Base-by-base conservation (phyloP, 2,113 vertebrate species). In the Aleadryas rufinucha region DNA sequence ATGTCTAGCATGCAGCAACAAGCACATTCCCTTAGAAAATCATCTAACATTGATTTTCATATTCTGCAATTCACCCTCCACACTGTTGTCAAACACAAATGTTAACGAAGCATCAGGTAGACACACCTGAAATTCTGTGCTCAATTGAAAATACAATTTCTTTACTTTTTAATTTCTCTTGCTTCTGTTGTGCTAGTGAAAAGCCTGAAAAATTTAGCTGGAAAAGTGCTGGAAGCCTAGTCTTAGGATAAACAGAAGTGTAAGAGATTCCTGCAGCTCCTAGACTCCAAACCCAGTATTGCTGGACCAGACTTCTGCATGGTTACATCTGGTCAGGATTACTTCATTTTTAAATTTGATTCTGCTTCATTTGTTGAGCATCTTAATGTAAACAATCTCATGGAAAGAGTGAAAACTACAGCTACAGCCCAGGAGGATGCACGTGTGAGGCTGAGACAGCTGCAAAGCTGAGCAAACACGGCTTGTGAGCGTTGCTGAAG, bases 81-180 rank as follows among this genome's bases (percentile, higher is more conserved):
- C 8, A 6, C 18, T 50, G 19, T 8, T 89, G 81, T 47, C 81
- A 63, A 89, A 50, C 3, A 8, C 39, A n/a, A 71, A 7, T 7
- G 6, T n/a, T 60, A 76, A 75, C 15, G n/a, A 84, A 76, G 30
- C 5, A 44, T 23, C 31, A 56, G 30, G 30, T 9, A 84, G 69
- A 47, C 5, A 10, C 12, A 61, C 56, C 21, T 33, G 18, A 84
- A 89, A 45, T 41, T 17, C 23, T 52, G 6, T 6, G 10, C 35
- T 82, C 10, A 50, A 21, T 0, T n/a, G 20, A 57, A 88, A 88
- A 59, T 7, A 7, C 0, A 2, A 8, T 3, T 27, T 15, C 2
- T 44, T 47, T 21, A 8, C 31, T n/a, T 19, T 56, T 63, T 21
- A 31, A 30, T 82, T 41, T 71, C 26, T 59, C 10, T 52, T 81